phyloP scores from a whole-genome alignment of 53 echinoderm and acorn worm species.

The Paracentrotus lividus region DNA sequence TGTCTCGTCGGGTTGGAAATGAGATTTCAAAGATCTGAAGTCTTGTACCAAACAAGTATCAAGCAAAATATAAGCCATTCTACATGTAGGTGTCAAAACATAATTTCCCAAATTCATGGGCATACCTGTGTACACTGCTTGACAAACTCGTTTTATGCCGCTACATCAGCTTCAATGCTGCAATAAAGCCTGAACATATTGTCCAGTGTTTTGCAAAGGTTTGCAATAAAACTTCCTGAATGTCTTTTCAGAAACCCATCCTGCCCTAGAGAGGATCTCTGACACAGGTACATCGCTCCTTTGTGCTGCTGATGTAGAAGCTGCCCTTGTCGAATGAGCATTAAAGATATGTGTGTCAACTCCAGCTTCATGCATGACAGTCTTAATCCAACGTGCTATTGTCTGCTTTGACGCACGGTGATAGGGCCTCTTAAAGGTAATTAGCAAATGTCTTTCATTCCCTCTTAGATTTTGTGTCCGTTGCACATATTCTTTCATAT shows the following conservation, averaged over 20 bases:
- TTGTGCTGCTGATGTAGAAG: slow-evolving; percentile 56
- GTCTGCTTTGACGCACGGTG: slow-evolving; percentile 21
- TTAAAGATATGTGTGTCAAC: slow-evolving; percentile 45
- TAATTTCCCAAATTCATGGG: neutral
- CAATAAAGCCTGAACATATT: neutral
- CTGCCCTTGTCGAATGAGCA: slow-evolving; percentile 51
- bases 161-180: neutral
- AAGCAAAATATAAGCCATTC: too few relatives aligned
- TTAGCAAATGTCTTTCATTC: slow-evolving; percentile 39
- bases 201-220: neutral
- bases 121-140: neutral
- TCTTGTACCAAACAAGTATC: neutral
- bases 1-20: slow-evolving; percentile 2
- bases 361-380: slow-evolving; percentile 34
- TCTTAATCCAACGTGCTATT: slow-evolving; percentile 67
- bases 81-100: neutral
- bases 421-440: slow-evolving; percentile 56
- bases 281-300: slow-evolving; percentile 51
- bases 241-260: slow-evolving; percentile 44
- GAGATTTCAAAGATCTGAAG: slow-evolving; percentile 48
- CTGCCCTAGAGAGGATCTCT: slow-evolving; percentile 52
- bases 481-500: slow-evolving; percentile 53
- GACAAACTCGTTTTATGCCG: neutral
- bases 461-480: slow-evolving; percentile 30
- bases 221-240: slow-evolving; percentile 35